Evolutionary conservation across 2,113 vertebrate genomes (phyloP).

Genomic region (Parus major): DNA sequence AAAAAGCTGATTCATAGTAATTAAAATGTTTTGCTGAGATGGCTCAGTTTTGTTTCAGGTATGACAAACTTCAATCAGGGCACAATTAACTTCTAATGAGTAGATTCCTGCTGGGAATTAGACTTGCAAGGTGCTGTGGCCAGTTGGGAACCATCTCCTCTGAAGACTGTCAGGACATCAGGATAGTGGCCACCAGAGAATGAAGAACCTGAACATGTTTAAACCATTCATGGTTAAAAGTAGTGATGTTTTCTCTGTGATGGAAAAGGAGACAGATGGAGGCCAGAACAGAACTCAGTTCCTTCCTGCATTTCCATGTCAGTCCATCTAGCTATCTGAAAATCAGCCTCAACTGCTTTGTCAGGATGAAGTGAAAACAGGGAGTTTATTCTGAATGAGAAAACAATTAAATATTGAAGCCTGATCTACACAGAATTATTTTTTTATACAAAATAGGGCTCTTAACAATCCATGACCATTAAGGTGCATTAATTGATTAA

Average conservation of each 20-base stretch:
- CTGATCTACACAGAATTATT: not conserved
- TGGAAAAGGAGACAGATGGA: not conserved
- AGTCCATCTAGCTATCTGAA: not conserved
- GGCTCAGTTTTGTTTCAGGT: slow-evolving; percentile 10
- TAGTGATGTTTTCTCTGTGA: not conserved
- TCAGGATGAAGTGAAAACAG: not conserved
- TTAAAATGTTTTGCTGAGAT: slow-evolving; percentile 28
- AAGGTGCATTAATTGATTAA: not conserved
- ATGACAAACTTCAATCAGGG: not conserved
- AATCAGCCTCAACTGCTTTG: not conserved
- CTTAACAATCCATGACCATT: not conserved
- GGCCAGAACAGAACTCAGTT: not conserved
- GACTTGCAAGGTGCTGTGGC: not conserved
- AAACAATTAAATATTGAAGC: not conserved
- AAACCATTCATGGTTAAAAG: not conserved
- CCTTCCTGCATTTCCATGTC: not conserved
- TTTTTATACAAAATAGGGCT: not conserved
- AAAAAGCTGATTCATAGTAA: slow-evolving; percentile 43
- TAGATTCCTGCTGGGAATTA: not conserved
- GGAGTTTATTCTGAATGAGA: not conserved
- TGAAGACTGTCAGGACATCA: not conserved
- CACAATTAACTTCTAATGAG: not conserved
- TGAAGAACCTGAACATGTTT: not conserved
- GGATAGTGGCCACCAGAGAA: not conserved
- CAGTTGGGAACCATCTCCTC: not conserved